phyloP scores from a whole-genome alignment of 2,797 vertebrate species.

The Cuniculus paca region DNA sequence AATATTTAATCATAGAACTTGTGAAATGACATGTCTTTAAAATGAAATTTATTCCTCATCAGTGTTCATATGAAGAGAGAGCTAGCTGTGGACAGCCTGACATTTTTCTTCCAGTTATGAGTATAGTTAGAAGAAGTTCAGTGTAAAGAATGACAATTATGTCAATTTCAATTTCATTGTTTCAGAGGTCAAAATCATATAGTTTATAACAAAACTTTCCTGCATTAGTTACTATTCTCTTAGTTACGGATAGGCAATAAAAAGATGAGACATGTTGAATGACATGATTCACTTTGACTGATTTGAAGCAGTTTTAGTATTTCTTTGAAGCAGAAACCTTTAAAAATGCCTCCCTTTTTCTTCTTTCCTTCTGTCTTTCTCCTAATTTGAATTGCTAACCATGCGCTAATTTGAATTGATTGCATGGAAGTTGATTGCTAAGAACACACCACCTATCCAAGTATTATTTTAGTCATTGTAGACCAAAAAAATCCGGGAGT shows the following conservation, averaged over 20 bases:
- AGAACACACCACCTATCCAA: not conserved
- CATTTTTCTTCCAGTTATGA: slow-evolving; percentile 32
- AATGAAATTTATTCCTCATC: slow-evolving; percentile 60
- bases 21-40: slow-evolving; percentile 58
- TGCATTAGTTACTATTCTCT: not conserved
- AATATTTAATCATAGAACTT: slow-evolving; percentile 68
- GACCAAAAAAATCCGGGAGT: slow-evolving; percentile 32
- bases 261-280: not conserved
- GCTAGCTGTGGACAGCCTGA: slow-evolving; percentile 27
- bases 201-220: not conserved
- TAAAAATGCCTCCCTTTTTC: slow-evolving; percentile 30
- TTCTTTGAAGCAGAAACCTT: slow-evolving; percentile 49
- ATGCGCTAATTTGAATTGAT: not conserved
- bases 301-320: slow-evolving; percentile 51
- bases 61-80: slow-evolving; percentile 18
- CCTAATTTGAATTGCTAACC: not conserved
- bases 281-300: slow-evolving; percentile 7
- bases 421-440: not conserved
- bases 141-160: slow-evolving; percentile 11
- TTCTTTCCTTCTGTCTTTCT: slow-evolving; percentile 11
- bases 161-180: slow-evolving; percentile 26
- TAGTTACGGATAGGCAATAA: not conserved
- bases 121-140: slow-evolving; percentile 1
- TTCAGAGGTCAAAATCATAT: not conserved
- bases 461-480: not conserved